These are phyloP conservation scores for Phymastichus coffea DNA, from an alignment of 1,140 invertebrate species.

Conservation along the genomic window DNA sequence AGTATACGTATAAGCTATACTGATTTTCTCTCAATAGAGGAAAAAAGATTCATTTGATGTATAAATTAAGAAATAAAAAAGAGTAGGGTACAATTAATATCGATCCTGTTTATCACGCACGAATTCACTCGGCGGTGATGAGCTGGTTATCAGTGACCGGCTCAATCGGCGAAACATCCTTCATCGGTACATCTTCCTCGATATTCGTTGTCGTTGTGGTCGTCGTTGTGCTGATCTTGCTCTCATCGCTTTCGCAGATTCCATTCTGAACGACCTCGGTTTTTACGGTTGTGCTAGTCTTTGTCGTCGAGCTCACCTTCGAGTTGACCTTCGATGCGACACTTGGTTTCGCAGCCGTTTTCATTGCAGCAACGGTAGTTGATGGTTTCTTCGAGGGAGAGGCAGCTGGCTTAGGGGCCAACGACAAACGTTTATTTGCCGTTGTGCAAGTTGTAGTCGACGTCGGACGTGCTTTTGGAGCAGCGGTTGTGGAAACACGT, in stretches of 20 bases:
- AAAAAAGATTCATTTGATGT: conserved; percentile 20
- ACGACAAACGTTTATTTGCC: conserved; percentile 49
- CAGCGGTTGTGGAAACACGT: conserved; percentile 39
- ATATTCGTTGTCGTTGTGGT: conserved; percentile 35
- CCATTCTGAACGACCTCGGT: conserved; percentile 49
- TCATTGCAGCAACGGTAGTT: not conserved
- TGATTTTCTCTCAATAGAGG: conserved; percentile 20
- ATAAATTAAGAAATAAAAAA: conserved; percentile 7
- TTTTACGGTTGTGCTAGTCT: conserved; percentile 39
- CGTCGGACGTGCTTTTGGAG: conserved; percentile 28
- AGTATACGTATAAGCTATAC: conserved; percentile 20
- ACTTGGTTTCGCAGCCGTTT: not conserved
- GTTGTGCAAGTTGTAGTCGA: conserved; percentile 36
- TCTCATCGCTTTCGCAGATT: conserved; percentile 35
- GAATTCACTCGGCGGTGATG: conserved; percentile 47
- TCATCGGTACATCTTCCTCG: conserved; percentile 48
- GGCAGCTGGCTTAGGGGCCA: not conserved
- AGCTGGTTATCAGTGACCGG: conserved; percentile 51
- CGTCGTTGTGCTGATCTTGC: conserved; percentile 26
- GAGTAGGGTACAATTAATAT: not conserved
- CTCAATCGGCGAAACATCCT: conserved; percentile 48
- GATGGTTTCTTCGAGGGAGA: conserved; percentile 13
- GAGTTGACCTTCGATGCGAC: not conserved
- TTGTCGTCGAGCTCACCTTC: conserved; percentile 31
- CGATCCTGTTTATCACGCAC: not conserved